Conservation (phyloP, 2,113 vertebrate genomes). For the Aramus guarauna region DNA sequence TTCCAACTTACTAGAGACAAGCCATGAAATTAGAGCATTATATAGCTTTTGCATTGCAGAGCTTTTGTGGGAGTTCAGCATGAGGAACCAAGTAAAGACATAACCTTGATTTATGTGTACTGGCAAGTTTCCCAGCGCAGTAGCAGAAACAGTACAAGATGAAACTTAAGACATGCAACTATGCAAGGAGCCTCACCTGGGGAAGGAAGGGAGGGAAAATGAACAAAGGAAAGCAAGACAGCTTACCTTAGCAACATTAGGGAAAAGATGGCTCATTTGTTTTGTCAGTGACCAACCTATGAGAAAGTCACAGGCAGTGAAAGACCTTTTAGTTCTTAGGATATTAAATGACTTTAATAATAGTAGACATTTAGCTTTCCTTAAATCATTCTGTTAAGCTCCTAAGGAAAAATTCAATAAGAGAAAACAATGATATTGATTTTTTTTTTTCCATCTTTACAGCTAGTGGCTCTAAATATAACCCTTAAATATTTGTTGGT, state of each 20-base stretch:
- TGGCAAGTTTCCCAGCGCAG: not conserved
- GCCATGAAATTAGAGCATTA: not conserved
- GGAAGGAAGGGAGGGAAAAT: not conserved
- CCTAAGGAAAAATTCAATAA: not conserved
- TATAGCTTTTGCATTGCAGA: not conserved
- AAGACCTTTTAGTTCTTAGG: not conserved
- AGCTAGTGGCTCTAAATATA: not conserved
- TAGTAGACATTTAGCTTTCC: not conserved
- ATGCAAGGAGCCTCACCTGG: not conserved
- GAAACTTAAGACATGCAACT: not conserved
- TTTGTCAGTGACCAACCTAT: not conserved
- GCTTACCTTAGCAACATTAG: not conserved
- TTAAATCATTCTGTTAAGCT: not conserved
- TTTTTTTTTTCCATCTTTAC: not conserved
- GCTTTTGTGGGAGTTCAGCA: not conserved
- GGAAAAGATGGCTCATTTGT: not conserved
- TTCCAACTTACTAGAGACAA: not conserved
- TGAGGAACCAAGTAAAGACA: not conserved
- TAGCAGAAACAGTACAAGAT: not conserved
- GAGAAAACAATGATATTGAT: not conserved
- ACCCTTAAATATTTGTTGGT: not conserved
- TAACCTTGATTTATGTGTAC: not conserved
- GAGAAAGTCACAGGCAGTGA: not conserved
- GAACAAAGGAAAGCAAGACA: not conserved
- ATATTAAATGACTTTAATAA: not conserved